Evolutionary conservation across 1,140 invertebrate genomes (phyloP).

Genomic region (Caerostris extrusa): DNA sequence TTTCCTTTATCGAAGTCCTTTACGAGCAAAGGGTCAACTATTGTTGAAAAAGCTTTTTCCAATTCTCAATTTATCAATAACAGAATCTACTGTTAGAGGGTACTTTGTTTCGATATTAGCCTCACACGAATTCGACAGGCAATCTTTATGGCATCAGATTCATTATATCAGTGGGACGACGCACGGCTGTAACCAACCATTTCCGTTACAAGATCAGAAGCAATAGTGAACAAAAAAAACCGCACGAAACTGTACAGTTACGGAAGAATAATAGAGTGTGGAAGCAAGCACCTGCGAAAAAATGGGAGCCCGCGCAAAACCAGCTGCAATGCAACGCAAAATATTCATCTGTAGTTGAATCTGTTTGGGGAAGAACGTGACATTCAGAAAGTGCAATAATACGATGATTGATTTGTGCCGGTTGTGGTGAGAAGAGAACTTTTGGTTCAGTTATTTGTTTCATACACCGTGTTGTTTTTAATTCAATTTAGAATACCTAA

Average conservation of each 20-base stretch:
- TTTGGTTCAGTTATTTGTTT: background rate
- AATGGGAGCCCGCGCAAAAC: background rate
- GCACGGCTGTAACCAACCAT: background rate
- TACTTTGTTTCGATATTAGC: too few relatives aligned
- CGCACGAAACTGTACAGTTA: conserved; percentile 41
- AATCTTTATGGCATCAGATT: background rate
- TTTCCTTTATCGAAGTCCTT: too few relatives aligned
- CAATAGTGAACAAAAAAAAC: background rate
- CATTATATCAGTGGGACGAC: background rate
- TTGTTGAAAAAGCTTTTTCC: too few relatives aligned
- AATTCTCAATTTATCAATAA: too few relatives aligned
- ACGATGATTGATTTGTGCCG: conserved; percentile 34
- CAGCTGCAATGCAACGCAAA: background rate
- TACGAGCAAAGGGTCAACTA: too few relatives aligned
- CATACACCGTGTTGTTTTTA: background rate
- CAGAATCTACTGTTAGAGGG: too few relatives aligned
- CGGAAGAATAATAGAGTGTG: conserved; percentile 5
- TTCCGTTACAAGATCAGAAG: background rate
- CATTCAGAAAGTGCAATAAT: background rate
- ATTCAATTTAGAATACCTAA: too few relatives aligned
- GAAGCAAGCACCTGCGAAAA: conserved; percentile 42
- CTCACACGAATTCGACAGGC: background rate
- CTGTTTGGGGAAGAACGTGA: background rate
- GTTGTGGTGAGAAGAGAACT: background rate
- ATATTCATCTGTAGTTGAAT: background rate